phyloP scores from a whole-genome alignment of 2,888 invertebrate genomes.

The Boloria euphrosyne region DNA sequence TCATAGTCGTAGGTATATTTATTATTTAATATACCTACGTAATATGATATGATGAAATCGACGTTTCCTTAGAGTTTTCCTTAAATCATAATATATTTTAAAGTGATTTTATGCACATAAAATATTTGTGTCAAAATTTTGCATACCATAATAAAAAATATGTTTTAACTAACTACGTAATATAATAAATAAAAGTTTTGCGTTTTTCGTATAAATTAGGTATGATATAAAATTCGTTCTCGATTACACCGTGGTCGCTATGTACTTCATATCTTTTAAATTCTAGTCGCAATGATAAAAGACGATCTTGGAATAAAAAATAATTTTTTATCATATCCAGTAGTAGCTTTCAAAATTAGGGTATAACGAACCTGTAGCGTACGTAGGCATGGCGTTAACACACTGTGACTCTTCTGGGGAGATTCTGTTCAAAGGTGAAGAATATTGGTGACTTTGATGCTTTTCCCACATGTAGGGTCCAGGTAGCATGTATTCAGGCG shows the following conservation, averaged over 20 bases:
- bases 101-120: neutral
- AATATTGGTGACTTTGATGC: conserved; percentile 52
- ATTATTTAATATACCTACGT: neutral
- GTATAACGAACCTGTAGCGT: conserved; percentile 55
- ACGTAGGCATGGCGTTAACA: conserved; percentile 35
- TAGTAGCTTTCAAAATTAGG: neutral
- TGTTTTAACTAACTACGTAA: neutral
- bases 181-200: conserved; percentile 1
- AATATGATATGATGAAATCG: neutral
- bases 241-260: conserved; percentile 1
- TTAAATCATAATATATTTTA: neutral
- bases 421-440: conserved; percentile 52
- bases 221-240: neutral
- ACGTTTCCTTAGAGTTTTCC: neutral
- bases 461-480: conserved; percentile 66
- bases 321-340: neutral
- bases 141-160: neutral
- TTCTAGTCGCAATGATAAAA: conserved; percentile 20
- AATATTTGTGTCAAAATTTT: neutral
- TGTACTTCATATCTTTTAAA: conserved; percentile 24
- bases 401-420: conserved; percentile 46
- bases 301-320: conserved; percentile 13
- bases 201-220: conserved; percentile 2
- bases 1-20: neutral
- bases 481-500: conserved; percentile 59